Conservation (phyloP, 2,888 invertebrate genomes). For the Parasteatoda lunata region DNA sequence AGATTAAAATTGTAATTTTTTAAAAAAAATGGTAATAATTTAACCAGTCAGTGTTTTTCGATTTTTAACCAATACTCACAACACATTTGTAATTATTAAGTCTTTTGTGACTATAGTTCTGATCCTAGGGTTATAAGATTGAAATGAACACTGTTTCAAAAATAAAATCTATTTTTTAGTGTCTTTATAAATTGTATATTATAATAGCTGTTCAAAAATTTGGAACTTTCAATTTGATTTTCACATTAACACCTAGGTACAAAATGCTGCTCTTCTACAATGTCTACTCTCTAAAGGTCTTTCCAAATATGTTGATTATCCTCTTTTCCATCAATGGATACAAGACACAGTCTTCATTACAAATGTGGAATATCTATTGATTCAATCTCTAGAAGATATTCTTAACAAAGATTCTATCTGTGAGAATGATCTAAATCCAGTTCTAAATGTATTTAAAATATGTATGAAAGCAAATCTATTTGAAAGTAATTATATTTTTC, state of each 20-base stretch:
- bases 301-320: neutral
- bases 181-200: neutral
- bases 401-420: neutral
- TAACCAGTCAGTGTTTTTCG: too few species aligned
- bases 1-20: too few species aligned
- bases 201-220: neutral
- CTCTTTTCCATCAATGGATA: slow-evolving; percentile 25
- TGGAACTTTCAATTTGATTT: neutral
- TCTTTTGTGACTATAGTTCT: too few species aligned
- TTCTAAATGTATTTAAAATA: neutral
- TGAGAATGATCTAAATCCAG: neutral
- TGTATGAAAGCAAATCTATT: neutral
- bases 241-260: neutral
- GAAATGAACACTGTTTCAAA: too few species aligned
- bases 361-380: neutral
- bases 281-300: slow-evolving; percentile 11
- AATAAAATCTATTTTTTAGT: too few species aligned
- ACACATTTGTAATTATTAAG: too few species aligned
- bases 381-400: slow-evolving; percentile 1
- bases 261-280: slow-evolving; percentile 7
- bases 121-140: too few species aligned
- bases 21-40: too few species aligned
- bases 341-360: neutral
- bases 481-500: neutral
- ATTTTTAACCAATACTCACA: too few species aligned